phyloP scores from a whole-genome alignment of 2,113 vertebrate genomes.

The Marmota flaviventris region DNA sequence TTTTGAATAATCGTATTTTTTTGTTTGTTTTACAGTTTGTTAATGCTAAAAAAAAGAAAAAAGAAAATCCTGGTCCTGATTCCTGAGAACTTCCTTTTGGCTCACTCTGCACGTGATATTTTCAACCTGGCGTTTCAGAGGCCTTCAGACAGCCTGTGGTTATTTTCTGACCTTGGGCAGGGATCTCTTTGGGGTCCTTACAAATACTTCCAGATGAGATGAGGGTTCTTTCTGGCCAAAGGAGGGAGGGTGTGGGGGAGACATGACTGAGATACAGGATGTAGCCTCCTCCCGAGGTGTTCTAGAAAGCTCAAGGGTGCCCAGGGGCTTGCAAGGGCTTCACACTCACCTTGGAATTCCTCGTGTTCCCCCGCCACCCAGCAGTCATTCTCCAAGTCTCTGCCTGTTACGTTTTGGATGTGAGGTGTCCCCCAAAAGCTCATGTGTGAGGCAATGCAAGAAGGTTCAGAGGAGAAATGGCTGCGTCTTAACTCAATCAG shows the following conservation, averaged over 20 bases:
- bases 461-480: no score
- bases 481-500: no score
- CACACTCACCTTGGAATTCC: not conserved
- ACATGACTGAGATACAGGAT: not conserved
- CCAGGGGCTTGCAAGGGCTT: not conserved
- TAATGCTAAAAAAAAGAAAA: not conserved
- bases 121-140: not conserved
- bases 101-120: not conserved
- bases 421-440: no score
- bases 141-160: not conserved
- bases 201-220: not conserved
- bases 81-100: not conserved
- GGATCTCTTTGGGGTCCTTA: not conserved
- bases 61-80: not conserved
- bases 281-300: rapidly evolving
- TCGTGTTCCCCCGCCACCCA: not conserved
- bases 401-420: not conserved
- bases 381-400: not conserved
- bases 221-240: not conserved
- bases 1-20: not conserved
- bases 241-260: not conserved
- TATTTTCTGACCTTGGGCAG: not conserved
- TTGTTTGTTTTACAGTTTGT: not conserved
- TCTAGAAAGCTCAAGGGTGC: not conserved
- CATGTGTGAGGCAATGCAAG: no score